Evolutionary conservation across 2,888 invertebrate species (phyloP), one percentile per base, ranked within the genome.

Genomic region (Boloria euphrosyne): DNA sequence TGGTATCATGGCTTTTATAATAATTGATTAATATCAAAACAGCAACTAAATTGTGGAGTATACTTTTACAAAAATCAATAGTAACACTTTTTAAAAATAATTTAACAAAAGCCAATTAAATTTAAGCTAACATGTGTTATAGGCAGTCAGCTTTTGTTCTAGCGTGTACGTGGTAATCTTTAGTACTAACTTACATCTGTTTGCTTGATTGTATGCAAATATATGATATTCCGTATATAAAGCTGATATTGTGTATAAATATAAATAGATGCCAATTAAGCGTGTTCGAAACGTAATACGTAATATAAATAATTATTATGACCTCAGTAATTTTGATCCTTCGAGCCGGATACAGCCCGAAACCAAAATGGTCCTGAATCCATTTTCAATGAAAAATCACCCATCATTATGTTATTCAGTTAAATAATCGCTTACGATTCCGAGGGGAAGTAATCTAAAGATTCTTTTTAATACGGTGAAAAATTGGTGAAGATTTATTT

Each of bases 381-480:
- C 58, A 52, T 58, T 68, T 61, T 57, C 49, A 62, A 27, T 59
- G 58, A 70, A 59, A 68, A 66, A 71, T 71, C 64, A 70, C 70
- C 62, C 52, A 60, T 68, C 70, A 68, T 71, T 65, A 77, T 77
- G 76, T 80, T 81, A 79, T 79, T 80, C 74, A 74, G 79, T 82
- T 83, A 78, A 85, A 84, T 85, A 85, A 87, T 83, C 83, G 78
- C 54, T 62, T 58, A 58, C 66, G 59, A 68, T 68, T 51, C 31
- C 31, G 31, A 65, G 52, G 65, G 58, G 52, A n/a, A 59, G 59
- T 59, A 52, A 65, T 65, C 65, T 65, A 59, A 65, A 65, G 65
- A 65, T 63, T 63, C 44, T 76, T 66, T 80, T 81, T 83, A 85
- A 85, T 82, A 82, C 81, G 81, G 78, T 76, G 80, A 80, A 81